Evolutionary conservation across 2,797 vertebrate genomes (phyloP).

Genomic region (Cryptoblepharus egeriae): DNA sequence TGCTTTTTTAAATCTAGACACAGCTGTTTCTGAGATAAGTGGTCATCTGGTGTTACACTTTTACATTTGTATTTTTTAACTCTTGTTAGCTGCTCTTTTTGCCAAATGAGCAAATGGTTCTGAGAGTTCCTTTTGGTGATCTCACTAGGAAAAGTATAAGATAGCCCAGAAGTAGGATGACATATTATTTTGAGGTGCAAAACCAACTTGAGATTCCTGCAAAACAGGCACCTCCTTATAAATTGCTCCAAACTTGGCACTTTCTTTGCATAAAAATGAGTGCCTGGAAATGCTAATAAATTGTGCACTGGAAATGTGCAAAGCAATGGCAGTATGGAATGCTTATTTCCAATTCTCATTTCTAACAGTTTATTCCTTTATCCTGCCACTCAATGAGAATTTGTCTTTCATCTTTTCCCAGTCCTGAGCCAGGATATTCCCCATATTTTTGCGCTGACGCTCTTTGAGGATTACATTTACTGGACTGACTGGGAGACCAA

Average conservation of each 20-base stretch:
- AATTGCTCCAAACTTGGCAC: not conserved
- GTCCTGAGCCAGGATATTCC: constrained; percentile 91
- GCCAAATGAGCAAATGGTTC: not conserved
- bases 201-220: not conserved
- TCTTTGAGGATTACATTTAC: constrained; percentile 98
- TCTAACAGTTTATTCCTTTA: fast-evolving
- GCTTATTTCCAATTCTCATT: not conserved
- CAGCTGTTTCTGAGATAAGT: not conserved
- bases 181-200: not conserved
- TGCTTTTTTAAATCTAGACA: not conserved
- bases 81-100: not conserved
- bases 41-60: not conserved
- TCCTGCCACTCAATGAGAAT: not conserved
- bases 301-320: not conserved
- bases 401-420: constrained; percentile 35
- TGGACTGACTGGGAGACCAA: constrained; percentile 99
- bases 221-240: not conserved
- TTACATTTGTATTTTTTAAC: not conserved
- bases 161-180: not conserved
- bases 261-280: not conserved
- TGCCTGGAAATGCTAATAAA: not conserved
- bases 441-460: constrained; percentile 96
- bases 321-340: no score
- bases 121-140: not conserved
- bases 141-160: not conserved